Percentiles rank a stretch among this genome's conserved stretches.
These are phyloP conservation scores for Elmis aenea DNA, from an alignment of 2,888 invertebrate species.

Conservation along the genomic window DNA sequence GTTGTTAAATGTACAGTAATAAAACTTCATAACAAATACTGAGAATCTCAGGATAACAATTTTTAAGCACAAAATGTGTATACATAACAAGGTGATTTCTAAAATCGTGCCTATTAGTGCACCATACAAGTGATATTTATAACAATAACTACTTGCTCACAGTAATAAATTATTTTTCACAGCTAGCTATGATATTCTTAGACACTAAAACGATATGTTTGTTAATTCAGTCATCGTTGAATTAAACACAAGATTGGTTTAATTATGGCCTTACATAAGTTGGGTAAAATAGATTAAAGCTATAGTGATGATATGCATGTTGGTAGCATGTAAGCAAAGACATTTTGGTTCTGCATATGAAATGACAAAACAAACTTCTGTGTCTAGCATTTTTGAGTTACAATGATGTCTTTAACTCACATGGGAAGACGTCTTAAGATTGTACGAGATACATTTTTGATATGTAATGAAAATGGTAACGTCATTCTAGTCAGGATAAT, in stretches of 20 bases:
- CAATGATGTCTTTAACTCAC: conserved; percentile 22
- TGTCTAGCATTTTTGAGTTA: conserved; percentile 1
- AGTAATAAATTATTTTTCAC: conserved; percentile 12
- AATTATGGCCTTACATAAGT: conserved; percentile 12
- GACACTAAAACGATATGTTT: conserved; percentile 35
- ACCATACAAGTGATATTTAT: conserved; percentile 27
- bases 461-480: conserved; percentile 16
- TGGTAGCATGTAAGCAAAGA: conserved; percentile 41
- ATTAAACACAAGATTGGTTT: conserved; percentile 18
- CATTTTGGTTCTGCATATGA: conserved; percentile 22
- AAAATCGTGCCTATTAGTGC: conserved; percentile 34
- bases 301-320: conserved; percentile 47
- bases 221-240: conserved; percentile 33
- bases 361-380: conserved; percentile 4
- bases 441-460: conserved; percentile 36
- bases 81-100: conserved; percentile 39
- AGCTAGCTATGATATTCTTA: conserved; percentile 14
- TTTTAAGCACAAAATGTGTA: conserved; percentile 36
- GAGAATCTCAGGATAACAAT: conserved; percentile 32
- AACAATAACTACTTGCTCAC: conserved; percentile 17
- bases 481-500: conserved; percentile 6
- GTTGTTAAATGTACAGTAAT: conserved; percentile 15
- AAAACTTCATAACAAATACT: conserved; percentile 29
- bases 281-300: conserved; percentile 35
- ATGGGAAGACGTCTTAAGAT: conserved; percentile 47